These are phyloP conservation scores for Pampusana beccarii DNA, from an alignment of 2,113 vertebrate species.

Conservation along the genomic window DNA sequence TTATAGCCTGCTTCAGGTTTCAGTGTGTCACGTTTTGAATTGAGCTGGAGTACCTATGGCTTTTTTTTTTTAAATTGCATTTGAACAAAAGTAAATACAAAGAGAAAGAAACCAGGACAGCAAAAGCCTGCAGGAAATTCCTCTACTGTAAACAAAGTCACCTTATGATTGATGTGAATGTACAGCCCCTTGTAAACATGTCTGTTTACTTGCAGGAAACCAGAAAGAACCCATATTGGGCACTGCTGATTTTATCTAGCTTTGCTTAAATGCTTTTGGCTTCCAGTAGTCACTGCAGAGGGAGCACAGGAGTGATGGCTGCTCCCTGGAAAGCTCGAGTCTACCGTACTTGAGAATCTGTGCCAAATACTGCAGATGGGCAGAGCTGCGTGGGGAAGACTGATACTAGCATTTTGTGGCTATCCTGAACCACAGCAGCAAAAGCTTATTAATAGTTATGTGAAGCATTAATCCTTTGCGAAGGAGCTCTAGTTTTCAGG, in stretches of 20 bases:
- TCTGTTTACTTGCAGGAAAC: constrained; percentile 73
- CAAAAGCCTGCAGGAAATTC: constrained; percentile 67
- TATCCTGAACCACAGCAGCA: neutral
- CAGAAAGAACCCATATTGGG: constrained; percentile 65
- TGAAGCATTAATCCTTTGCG: neutral
- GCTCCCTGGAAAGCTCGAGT: neutral
- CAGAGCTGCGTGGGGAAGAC: neutral
- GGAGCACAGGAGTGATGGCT: constrained; percentile 9
- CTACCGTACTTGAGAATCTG: neutral
- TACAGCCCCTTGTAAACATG: constrained; percentile 71
- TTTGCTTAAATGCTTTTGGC: constrained; percentile 67
- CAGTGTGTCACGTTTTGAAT: constrained; percentile 50
- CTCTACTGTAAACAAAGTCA: constrained; percentile 72
- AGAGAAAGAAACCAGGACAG: constrained; percentile 71
- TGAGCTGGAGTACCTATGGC: constrained; percentile 51
- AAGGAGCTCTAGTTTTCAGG: neutral
- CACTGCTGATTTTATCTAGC: constrained; percentile 67
- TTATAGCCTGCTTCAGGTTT: constrained; percentile 55
- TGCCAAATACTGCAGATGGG: constrained; percentile 23
- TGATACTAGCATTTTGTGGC: neutral
- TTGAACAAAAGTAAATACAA: constrained; percentile 70
- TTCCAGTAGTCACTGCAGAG: constrained; percentile 68
- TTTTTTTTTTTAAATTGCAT: constrained; percentile 60
- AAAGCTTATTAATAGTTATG: neutral
- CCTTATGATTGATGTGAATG: constrained; percentile 74